Evolutionary conservation across 2,113 vertebrate species (phyloP).

Genomic region (Myiopsitta monachus): DNA sequence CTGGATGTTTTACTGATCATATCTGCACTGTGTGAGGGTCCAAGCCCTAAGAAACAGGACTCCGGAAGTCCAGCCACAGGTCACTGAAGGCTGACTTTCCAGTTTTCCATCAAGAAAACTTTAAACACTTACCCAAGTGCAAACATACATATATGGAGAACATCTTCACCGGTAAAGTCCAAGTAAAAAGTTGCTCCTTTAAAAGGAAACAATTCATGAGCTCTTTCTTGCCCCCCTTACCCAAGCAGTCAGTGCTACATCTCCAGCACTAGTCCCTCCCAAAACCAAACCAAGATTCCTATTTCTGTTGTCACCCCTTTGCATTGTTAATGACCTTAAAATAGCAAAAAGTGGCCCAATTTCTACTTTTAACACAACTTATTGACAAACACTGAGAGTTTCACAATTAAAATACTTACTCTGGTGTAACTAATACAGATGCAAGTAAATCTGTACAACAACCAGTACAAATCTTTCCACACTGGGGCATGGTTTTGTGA

Average conservation of each 20-base stretch:
- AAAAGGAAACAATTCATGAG: background rate
- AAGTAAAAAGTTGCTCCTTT: constrained; percentile 91
- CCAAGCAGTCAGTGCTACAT: background rate
- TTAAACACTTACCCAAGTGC: constrained; percentile 87
- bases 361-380: background rate
- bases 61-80: background rate
- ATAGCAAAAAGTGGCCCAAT: background rate
- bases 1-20: background rate
- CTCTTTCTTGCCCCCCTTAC: background rate
- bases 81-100: background rate
- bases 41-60: background rate
- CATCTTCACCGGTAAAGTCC: constrained; percentile 86
- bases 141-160: constrained; percentile 93
- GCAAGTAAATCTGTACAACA: background rate
- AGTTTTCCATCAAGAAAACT: background rate
- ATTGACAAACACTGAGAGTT: background rate
- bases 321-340: background rate
- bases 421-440: background rate
- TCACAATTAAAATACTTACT: background rate
- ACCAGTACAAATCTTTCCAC: background rate
- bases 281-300: background rate
- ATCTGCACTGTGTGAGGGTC: background rate
- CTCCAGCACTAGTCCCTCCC: background rate
- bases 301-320: background rate
- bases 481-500: background rate